Conservation (phyloP, 1,140 invertebrate genomes). For the Rhagoletis pomonella region DNA sequence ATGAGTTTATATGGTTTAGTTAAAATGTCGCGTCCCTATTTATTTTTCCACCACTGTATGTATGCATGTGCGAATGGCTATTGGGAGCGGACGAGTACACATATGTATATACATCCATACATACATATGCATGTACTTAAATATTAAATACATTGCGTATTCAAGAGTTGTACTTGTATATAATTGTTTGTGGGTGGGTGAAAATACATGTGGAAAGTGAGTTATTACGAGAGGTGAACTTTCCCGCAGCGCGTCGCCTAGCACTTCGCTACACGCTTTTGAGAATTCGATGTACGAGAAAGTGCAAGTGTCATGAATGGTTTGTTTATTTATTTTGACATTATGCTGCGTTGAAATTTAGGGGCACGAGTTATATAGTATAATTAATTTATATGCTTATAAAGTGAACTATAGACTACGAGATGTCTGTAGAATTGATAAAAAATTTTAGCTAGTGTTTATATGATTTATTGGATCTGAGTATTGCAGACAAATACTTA, state of each 20-base stretch:
- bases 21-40: too few species aligned
- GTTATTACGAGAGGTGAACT: not conserved
- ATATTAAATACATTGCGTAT: not conserved
- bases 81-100: too few species aligned
- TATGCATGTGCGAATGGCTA: too few species aligned
- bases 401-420: not conserved
- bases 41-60: too few species aligned
- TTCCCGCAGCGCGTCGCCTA: not conserved
- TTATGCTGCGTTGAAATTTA: constrained; percentile 60
- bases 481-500: constrained; percentile 7
- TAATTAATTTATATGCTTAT: not conserved
- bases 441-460: constrained; percentile 6
- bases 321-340: constrained; percentile 74
- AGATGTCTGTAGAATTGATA: not conserved
- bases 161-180: not conserved
- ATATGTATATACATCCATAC: not conserved
- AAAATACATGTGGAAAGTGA: not conserved
- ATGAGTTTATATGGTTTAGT: too few species aligned
- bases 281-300: not conserved
- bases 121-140: not conserved
- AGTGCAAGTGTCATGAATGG: constrained; percentile 23
- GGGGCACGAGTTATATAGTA: not conserved
- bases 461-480: constrained; percentile 6
- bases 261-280: not conserved
- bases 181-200: not conserved